Evolutionary conservation across 2,888 invertebrate species (phyloP), one percentile per base, ranked within the genome.

Genomic region (Operophtera brumata): DNA sequence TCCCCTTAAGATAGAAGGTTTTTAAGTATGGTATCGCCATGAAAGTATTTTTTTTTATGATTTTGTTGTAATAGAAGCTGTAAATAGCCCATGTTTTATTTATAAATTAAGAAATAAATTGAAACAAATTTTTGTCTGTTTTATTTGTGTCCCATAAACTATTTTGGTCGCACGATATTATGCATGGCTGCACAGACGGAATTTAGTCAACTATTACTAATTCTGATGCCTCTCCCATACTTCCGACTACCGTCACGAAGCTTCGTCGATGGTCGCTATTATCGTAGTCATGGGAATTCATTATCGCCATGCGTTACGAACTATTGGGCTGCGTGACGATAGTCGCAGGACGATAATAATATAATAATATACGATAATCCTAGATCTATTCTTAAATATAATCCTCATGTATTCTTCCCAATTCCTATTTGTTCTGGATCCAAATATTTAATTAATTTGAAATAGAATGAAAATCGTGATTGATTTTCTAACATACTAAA

Each of bases 41-140:
- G 45, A 54, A 55, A 51, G 54, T 57, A 47, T 60, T 59, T 53
- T 47, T 62, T 64, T 66, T 20, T 20, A 20, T 20, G 20, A 20
- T 51, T 70, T 66, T 71, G 71, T 77, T 75, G 62, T 70, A 71
- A 77, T 71, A 73, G 77, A 71, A 75, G 75, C 73, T 84, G 82
- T 84, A 79, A 78, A 81, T 79, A 80, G 72, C 78, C 78, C 73
- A 72, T 86, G 85, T 86, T 48, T 9, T 81, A 78, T 80, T 71
- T 80, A 77, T 80, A 74, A 77, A 73, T 70, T 75, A 48, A 71
- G 67, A 72, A 86, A 85, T 86, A 88, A 89, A 89, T 62, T 63
- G 57, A 79, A 75, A 82, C 60, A 11, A 79, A 78, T 69, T 76
- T 59, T 59, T 62, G 64, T 53, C 69, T 85, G 85, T 89, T 89